Base-by-base conservation (phyloP, 2,113 vertebrate species). In the Ameiurus melas region DNA sequence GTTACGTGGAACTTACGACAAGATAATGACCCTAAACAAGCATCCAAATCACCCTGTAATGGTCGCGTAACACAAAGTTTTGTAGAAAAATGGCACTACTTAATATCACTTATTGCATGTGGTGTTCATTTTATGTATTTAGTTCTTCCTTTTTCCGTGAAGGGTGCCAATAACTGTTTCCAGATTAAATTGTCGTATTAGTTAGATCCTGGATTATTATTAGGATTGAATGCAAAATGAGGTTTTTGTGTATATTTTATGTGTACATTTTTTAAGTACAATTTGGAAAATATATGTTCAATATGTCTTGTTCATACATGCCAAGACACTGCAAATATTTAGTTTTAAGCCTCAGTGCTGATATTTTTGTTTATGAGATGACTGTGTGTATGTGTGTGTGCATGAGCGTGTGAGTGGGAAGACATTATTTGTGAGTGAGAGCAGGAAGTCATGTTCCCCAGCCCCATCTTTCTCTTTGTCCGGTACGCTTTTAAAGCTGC, bases 381-480 rank as follows among this genome's bases (percentile, higher is more conserved):
- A 77, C 43, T 84, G 25, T 88, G 64, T 62, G 78, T 30, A 6
- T 53, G 68, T 73, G 71, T 53, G 87, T 27, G 33, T 53, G 66
- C 47, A 43, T 75, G 79, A 27, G 70, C 60, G 39, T 73, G 68
- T 58, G 19, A 33, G 68, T 68, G 36, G 19, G 60, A 57, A 19
- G 84, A n/a, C 17, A 27, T 86, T 62, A 89, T 86, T 78, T 89
- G 85, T 55, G 66, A 77, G 51, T 27, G 20, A 78, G 60, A 78
- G 79, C 70, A 51, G 89, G 57, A 88, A 58, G 83, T 47, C 53
- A n/a, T 77, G 80, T 66, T 84, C 57, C 68, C 51, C 30, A 57
- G 71, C 77, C 75, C 58, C 79, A 84, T 90, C 64, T 83, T 79
- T 89, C 89, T 83, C 86, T 70, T 30, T 83, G 87, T 87, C 79